Evolutionary conservation across 1,140 invertebrate genomes (phyloP).

Genomic region (Bicyclus anynana): DNA sequence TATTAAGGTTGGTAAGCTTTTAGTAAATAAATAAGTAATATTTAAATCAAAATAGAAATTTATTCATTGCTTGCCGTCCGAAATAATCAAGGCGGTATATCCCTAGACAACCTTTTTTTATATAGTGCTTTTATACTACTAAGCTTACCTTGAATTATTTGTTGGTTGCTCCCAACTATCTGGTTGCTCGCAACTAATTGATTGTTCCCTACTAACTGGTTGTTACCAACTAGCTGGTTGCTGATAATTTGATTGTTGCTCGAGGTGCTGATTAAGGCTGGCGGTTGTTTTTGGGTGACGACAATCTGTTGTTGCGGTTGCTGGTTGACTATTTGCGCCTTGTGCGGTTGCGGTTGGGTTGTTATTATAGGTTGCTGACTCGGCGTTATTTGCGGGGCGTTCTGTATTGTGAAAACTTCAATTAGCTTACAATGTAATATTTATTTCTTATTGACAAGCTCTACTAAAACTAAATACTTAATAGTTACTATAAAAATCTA

Average conservation of each 20-base stretch:
- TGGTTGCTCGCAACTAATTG: conserved; percentile 43
- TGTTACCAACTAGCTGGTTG: conserved; percentile 44
- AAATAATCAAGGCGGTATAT: too few species aligned
- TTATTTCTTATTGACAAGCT: too few species aligned
- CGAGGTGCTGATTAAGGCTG: conserved; percentile 54
- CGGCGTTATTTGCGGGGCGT: conserved; percentile 63
- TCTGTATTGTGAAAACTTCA: conserved; percentile 34
- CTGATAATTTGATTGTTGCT: conserved; percentile 42
- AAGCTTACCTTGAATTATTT: conserved; percentile 57
- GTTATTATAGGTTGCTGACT: conserved; percentile 75
- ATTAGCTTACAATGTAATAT: not conserved
- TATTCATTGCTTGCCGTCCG: too few species aligned
- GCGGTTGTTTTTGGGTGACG: conserved; percentile 63
- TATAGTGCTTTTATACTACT: conserved; percentile 17
- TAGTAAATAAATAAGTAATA: too few species aligned
- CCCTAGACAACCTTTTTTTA: too few species aligned
- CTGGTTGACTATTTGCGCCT: conserved; percentile 65
- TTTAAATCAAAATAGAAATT: too few species aligned
- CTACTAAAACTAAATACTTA: too few species aligned
- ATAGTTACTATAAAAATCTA: too few species aligned
- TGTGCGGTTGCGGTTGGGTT: conserved; percentile 69
- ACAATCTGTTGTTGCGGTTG: conserved; percentile 59
- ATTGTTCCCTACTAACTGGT: too few species aligned
- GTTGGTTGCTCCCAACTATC: conserved; percentile 46
- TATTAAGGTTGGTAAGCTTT: too few species aligned